A percentile compares a stretch with the other conserved stretches of the same genome.
Conservation (phyloP, 35 echinoderm and acorn worm species). For the Hemicentrotus pulcherrimus region DNA sequence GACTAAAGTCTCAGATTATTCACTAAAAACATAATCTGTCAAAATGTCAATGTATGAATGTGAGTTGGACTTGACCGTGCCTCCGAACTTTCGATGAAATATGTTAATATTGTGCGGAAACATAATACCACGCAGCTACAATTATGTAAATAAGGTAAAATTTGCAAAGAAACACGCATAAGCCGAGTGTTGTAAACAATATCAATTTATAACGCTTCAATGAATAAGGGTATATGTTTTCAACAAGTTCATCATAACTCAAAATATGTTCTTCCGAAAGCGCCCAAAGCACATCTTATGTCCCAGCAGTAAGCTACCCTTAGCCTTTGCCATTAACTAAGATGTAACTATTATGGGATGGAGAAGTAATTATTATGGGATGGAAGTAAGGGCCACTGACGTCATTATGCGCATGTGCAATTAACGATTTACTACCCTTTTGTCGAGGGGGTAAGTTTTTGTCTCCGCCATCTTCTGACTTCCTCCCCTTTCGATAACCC, state of each 20-base stretch:
- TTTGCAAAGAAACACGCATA: conserved; percentile 41
- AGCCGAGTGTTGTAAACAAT: conserved; percentile 52
- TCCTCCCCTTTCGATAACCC: conserved; percentile 64
- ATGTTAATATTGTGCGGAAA: conserved; percentile 40
- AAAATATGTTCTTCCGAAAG: neutral
- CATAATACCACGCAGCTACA: conserved; percentile 33
- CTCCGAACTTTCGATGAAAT: conserved; percentile 26
- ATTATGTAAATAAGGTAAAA: conserved; percentile 42
- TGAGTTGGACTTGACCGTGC: conserved; percentile 15
- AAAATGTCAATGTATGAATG: conserved; percentile 41
- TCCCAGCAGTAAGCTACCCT: conserved; percentile 37
- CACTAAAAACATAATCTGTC: neutral
- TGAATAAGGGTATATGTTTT: conserved; percentile 12
- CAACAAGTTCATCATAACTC: conserved; percentile 9
- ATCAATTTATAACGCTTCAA: conserved; percentile 15
- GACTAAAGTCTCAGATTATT: neutral
- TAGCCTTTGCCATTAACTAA: conserved; percentile 79
- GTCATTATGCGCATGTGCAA: conserved; percentile 97
- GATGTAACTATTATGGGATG: conserved; percentile 95
- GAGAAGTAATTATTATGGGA: conserved; percentile 95
- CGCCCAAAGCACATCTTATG: conserved; percentile 3
- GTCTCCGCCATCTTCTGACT: conserved; percentile 86
- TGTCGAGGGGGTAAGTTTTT: conserved; percentile 98
- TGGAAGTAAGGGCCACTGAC: conserved; percentile 84
- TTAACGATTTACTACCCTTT: conserved; percentile 93